Base-by-base conservation (phyloP, 2,888 invertebrate genomes). In the Acrobasis consociella region DNA sequence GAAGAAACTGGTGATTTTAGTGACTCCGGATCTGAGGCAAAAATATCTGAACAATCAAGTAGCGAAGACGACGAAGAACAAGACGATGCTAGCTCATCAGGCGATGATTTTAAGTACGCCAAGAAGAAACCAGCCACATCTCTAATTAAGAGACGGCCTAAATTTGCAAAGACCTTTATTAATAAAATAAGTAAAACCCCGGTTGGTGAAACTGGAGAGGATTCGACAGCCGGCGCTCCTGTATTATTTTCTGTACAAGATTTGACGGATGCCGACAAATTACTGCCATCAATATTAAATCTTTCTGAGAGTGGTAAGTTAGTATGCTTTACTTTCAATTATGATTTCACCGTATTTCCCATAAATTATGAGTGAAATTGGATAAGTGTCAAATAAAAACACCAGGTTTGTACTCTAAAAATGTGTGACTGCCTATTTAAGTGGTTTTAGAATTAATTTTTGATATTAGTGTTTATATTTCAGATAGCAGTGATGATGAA, bases 11-110 rank as follows among this genome's bases (percentile, higher is more conserved):
- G 82, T 15, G 91, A 92, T 73, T 93, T 89, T 63, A 91, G 89
- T 70, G 93, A 93, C 77, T 93, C 93, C 0, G 92, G 92, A n/a
- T 92, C 93, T 0, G 93, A 93, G 8, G 93, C 91, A 0, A 79
- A 88, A 63, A 86, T 93, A 70, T 82, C 89, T 58, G 78, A 76
- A 50, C 78, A 76, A 53, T 82, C 87, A 1, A 87, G 84, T 66
- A 89, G 88, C 3, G 81, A 80, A 38, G 85, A 80, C n/a, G 83
- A 84, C 38, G 85, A 83, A 49, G 78, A 72, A 16, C 71, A 72
- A 7, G 77, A 79, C 56, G 71, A 67, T 16, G 74, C 71, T 49
- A 70, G 67, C 56, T 83, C 87, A 1, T 89, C 90, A 2, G 86
- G 76, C 16, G 85, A 87, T 13, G 88, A 91, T 62, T 86, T 85